Evolutionary conservation across 2,797 vertebrate genomes (phyloP).

Genomic region (Myotis vivesi): DNA sequence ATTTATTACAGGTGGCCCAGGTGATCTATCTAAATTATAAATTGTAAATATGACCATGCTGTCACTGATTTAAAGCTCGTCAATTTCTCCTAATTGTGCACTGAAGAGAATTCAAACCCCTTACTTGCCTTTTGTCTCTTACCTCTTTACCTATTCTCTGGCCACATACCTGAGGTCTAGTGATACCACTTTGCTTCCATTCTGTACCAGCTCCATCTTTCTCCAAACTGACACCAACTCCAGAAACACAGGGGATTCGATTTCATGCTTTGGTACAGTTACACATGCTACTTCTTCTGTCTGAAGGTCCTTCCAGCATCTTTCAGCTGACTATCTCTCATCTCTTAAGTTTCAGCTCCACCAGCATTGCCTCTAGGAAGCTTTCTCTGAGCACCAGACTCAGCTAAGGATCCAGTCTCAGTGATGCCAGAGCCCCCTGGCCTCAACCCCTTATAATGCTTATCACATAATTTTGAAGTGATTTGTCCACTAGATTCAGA

Average conservation of each 20-base stretch:
- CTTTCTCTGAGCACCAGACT: background rate
- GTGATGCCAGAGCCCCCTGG: background rate
- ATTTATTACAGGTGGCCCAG: background rate
- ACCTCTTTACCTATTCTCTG: background rate
- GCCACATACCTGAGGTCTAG: background rate
- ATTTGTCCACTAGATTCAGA: background rate
- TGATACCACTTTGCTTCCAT: background rate
- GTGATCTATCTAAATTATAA: slow-evolving; percentile 35
- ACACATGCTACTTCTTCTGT: background rate
- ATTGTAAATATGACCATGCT: slow-evolving; percentile 4
- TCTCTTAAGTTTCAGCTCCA: background rate
- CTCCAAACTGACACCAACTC: background rate
- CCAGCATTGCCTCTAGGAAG: background rate
- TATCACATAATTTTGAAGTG: background rate
- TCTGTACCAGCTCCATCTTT: background rate
- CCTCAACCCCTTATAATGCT: background rate
- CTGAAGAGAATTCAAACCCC: background rate
- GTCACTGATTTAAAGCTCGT: slow-evolving; percentile 51
- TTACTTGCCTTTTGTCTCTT: background rate
- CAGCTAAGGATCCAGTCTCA: background rate
- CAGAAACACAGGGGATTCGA: background rate
- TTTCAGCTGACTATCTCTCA: background rate
- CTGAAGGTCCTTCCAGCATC: background rate
- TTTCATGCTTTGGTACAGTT: background rate
- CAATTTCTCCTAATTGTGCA: slow-evolving; percentile 32